Evolutionary conservation across 2,797 vertebrate species (phyloP).

Genomic region (Oreortyx pictus): DNA sequence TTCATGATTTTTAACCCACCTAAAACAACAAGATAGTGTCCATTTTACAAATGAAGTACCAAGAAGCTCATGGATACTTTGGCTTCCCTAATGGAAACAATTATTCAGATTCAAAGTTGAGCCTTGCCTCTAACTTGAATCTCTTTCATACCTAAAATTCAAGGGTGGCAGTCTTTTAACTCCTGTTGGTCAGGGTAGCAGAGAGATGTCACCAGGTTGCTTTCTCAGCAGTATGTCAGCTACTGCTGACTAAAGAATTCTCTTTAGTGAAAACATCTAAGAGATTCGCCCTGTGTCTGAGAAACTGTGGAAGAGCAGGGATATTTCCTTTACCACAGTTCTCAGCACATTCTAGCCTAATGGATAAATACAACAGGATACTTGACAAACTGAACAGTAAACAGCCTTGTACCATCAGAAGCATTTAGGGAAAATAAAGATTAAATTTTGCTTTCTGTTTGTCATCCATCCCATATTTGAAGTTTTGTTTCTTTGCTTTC

Average conservation of each 20-base stretch:
- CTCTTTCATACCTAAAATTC: not conserved
- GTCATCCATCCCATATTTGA: not conserved
- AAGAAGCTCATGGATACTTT: not conserved
- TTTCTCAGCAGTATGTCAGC: not conserved
- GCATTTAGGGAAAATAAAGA: not conserved
- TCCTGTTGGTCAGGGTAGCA: accelerated
- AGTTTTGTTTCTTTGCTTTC: constrained; percentile 62
- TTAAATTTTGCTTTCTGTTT: constrained; percentile 14
- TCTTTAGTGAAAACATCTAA: not conserved
- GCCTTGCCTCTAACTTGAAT: not conserved
- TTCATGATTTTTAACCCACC: not conserved
- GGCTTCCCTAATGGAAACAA: not conserved
- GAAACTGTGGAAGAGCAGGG: not conserved
- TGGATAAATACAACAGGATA: not conserved
- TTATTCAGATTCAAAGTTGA: not conserved
- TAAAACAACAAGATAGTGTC: not conserved
- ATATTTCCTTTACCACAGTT: not conserved
- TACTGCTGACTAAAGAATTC: not conserved
- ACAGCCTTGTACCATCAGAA: not conserved
- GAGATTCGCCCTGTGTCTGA: not conserved
- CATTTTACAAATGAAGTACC: not conserved
- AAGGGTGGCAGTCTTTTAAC: not conserved
- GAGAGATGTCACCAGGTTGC: not conserved
- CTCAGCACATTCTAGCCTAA: not conserved
- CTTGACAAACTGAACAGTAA: not conserved